A percentile compares a stretch with the other conserved stretches of the same genome.
Conservation (phyloP, 2,797 vertebrate genomes). For the Sus cebifrons region DNA sequence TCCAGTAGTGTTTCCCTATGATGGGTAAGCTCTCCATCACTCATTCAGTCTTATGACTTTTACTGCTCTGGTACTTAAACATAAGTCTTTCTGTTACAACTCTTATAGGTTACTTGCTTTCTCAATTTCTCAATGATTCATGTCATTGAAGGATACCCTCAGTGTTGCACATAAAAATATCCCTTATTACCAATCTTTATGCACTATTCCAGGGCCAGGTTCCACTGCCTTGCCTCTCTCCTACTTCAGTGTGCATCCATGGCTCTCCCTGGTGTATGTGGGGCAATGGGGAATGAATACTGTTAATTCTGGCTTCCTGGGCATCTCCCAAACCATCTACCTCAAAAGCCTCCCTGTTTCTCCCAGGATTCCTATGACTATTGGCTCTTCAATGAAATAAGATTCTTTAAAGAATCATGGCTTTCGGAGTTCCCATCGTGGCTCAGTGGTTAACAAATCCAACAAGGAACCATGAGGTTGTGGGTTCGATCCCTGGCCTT, state of each 20-base stretch:
- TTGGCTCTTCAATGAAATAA: constrained; percentile 25
- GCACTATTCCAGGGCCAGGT: neutral
- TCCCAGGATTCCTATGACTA: neutral
- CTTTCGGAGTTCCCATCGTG: neutral
- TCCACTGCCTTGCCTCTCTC: neutral
- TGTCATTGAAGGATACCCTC: constrained; percentile 35
- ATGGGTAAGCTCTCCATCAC: neutral
- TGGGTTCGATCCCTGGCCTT: too few relatives aligned
- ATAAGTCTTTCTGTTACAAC: neutral
- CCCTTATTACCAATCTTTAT: constrained; percentile 10
- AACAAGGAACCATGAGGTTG: too few relatives aligned
- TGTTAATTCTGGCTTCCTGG: neutral
- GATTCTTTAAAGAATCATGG: constrained; percentile 1
- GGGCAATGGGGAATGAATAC: neutral
- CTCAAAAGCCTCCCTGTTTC: neutral
- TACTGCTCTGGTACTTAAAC: constrained; percentile 21
- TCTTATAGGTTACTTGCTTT: neutral
- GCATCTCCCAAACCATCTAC: neutral
- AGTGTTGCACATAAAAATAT: neutral
- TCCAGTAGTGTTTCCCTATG: neutral
- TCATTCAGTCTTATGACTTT: constrained; percentile 8
- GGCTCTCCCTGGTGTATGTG: neutral
- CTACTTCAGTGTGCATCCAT: neutral
- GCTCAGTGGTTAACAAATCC: too few relatives aligned
- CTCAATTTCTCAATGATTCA: constrained; percentile 21